Evolutionary conservation across 2,888 invertebrate genomes (phyloP).

Genomic region (Stenolophus ochropezus): DNA sequence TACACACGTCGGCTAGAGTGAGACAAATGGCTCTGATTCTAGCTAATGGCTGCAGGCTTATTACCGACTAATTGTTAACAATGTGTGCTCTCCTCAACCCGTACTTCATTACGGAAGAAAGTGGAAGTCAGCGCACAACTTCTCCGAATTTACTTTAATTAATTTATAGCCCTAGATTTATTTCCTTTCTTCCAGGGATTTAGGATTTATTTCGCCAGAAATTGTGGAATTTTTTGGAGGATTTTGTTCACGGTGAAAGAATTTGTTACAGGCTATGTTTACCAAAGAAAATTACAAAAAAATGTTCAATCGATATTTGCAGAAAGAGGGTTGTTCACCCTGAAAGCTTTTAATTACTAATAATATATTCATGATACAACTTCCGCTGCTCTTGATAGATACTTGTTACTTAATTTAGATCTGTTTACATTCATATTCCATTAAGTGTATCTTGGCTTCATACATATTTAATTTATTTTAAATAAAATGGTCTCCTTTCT

Average conservation of each 20-base stretch:
- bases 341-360: background rate
- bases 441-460: background rate
- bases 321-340: background rate
- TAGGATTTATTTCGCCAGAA: slow-evolving; percentile 13
- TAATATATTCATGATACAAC: background rate
- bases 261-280: background rate
- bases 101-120: slow-evolving; percentile 6
- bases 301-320: background rate
- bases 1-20: slow-evolving; percentile 13
- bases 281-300: background rate
- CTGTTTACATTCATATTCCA: background rate
- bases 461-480: too few species aligned
- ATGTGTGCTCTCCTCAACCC: slow-evolving; percentile 16
- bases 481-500: too few species aligned
- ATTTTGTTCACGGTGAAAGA: too few species aligned
- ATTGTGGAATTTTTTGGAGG: background rate
- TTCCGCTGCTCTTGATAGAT: background rate
- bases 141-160: slow-evolving; percentile 5
- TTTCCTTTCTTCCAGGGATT: background rate
- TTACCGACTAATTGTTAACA: slow-evolving; percentile 39
- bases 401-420: background rate
- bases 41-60: slow-evolving; percentile 8
- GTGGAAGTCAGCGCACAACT: background rate
- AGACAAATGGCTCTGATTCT: slow-evolving; percentile 22
- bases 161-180: background rate